These are phyloP conservation scores for Orchesella cincta DNA, from an alignment of 1,140 invertebrate species.

Conservation along the genomic window DNA sequence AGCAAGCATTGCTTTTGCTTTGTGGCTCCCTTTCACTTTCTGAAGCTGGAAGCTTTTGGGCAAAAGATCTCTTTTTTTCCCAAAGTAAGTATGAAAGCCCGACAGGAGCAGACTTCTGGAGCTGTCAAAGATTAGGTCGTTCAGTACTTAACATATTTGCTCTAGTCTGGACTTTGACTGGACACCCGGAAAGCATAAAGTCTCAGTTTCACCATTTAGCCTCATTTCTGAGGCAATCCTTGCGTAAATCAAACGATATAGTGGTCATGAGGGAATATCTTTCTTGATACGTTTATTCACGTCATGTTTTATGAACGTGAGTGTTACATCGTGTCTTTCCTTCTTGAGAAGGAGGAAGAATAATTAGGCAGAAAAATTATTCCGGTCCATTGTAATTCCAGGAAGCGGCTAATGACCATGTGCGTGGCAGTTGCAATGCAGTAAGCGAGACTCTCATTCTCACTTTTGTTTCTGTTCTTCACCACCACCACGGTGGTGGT, in stretches of 20 bases:
- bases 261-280: neutral
- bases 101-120: too few relatives aligned
- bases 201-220: neutral
- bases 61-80: too few relatives aligned
- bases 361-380: neutral
- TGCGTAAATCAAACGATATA: neutral
- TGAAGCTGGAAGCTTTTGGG: too few relatives aligned
- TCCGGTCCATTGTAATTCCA: neutral
- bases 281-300: neutral
- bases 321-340: neutral
- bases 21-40: too few relatives aligned
- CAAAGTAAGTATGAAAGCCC: too few relatives aligned
- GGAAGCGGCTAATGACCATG: constrained; percentile 11
- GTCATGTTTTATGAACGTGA: neutral
- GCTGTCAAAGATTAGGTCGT: too few relatives aligned
- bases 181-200: neutral
- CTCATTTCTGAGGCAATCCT: neutral
- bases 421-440: neutral
- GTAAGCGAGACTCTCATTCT: neutral
- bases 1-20: too few relatives aligned
- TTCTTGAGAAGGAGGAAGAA: neutral
- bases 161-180: neutral
- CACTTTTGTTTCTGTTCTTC: neutral
- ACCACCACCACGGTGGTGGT: too few relatives aligned
- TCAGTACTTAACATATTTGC: neutral